These are phyloP conservation scores for Caenorhabditis elegans DNA, from an alignment of 1,140 invertebrate genomes.

Conservation along the genomic window DNA sequence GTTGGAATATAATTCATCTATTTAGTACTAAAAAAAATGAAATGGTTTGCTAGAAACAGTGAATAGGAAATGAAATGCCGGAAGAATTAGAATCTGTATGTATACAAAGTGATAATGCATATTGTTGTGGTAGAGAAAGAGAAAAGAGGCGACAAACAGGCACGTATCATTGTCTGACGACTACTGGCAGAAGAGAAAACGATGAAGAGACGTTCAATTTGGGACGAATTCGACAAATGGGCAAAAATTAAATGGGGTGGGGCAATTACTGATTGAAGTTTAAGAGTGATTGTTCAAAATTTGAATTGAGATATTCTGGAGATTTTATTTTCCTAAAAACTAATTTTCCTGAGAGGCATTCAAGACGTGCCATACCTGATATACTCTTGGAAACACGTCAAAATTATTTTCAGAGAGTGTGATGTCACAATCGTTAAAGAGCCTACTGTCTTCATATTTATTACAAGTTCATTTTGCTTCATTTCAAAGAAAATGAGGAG, in stretches of 20 bases:
- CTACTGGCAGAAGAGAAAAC: neutral
- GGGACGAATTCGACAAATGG: neutral
- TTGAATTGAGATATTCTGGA: no score
- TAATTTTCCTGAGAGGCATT: no score
- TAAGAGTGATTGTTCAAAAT: no score
- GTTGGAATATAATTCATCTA: neutral
- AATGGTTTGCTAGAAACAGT: no score
- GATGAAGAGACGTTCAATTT: neutral
- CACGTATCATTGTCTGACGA: slow-evolving; percentile 17
- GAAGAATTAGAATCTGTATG: neutral
- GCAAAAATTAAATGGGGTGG: neutral
- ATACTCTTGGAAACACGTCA: no score
- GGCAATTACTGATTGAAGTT: neutral
- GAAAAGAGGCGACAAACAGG: slow-evolving; percentile 6
- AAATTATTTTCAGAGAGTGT: no score
- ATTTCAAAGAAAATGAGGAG: no score
- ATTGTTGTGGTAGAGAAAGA: slow-evolving; percentile 25
- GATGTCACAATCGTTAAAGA: no score
- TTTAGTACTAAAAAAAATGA: neutral
- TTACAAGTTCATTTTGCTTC: no score
- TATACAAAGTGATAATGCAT: neutral
- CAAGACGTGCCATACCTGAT: no score
- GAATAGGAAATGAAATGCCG: neutral
- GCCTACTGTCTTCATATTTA: no score
- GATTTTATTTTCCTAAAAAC: no score